These are phyloP conservation scores for Drosophila conformis DNA, from an alignment of 2,888 invertebrate species.

Conservation along the genomic window DNA sequence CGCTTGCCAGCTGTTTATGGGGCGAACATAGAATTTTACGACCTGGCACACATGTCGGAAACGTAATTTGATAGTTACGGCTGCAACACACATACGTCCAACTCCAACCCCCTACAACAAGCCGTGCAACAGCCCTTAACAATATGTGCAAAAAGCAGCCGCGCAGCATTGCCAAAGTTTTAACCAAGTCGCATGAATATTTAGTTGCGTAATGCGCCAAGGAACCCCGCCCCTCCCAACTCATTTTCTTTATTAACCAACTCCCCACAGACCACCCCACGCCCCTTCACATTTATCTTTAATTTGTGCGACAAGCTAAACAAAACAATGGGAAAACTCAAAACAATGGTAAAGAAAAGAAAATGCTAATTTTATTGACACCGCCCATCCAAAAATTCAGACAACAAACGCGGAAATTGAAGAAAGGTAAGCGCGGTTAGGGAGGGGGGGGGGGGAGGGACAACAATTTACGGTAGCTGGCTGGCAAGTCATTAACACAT, in stretches of 20 bases:
- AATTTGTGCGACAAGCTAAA: slow-evolving; percentile 73
- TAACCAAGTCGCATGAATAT: slow-evolving; percentile 74
- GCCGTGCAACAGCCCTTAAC: slow-evolving; percentile 1
- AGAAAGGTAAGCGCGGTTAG: slow-evolving; percentile 59
- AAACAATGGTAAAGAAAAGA: slow-evolving; percentile 64
- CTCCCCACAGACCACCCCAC: neutral
- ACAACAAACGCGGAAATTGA: slow-evolving; percentile 61
- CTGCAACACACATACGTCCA: slow-evolving; percentile 3
- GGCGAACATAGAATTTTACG: slow-evolving; percentile 54
- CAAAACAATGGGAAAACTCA: slow-evolving; percentile 51
- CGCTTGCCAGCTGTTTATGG: slow-evolving; percentile 58
- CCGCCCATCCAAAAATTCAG: slow-evolving; percentile 44
- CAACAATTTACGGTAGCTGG: slow-evolving; percentile 24
- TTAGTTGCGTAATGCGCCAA: slow-evolving; percentile 74
- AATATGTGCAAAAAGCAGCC: slow-evolving; percentile 13
- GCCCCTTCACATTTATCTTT: slow-evolving; percentile 46
- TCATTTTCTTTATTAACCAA: slow-evolving; percentile 24
- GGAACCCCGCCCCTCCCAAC: slow-evolving; percentile 10
- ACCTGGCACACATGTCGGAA: slow-evolving; percentile 64
- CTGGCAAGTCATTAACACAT: slow-evolving; percentile 77
- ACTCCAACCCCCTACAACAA: neutral
- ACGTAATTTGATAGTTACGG: slow-evolving; percentile 77
- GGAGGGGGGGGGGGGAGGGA: neutral
- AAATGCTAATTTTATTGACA: slow-evolving; percentile 81
- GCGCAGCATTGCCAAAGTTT: slow-evolving; percentile 37